Base-by-base conservation (phyloP, 2,888 invertebrate species). In the Lampropteryx suffumata region DNA sequence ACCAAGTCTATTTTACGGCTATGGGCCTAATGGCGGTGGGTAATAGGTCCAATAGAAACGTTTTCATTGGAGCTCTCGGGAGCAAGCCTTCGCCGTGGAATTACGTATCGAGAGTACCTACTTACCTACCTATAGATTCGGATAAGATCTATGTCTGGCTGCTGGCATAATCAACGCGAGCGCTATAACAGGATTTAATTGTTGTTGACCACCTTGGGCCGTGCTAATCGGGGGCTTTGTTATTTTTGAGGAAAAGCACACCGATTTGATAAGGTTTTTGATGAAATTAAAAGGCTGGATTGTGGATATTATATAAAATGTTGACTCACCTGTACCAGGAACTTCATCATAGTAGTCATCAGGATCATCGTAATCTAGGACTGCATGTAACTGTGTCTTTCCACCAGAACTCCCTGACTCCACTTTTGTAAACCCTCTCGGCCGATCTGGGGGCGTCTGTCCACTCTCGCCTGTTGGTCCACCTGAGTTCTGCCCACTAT, bases 321-420 rank as follows among this genome's bases (percentile, higher is more conserved):
- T 17, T 17, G n/a, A 36, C 61, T 76, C 69, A 89, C 89, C 84
- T 65, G 86, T 82, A 34, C 90, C 92, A 57, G 92, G 91, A 59
- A 91, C 90, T 55, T 93, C 93, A 62, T 94, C 94, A 50, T 93
- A 93, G 66, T 93, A 92, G 33, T 84, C 76, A 33, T 80, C 82
- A 52, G 92, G 92, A 63, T 94, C 74, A 9, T 75, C 94, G 67
- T 94, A 95, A 74, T 95, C 95, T 40, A 95, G 87, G 13, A 95
- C 93, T 2, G 95, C 94, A 75, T 95, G 95, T 50, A 95, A 81
- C 63, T 94, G 94, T 1, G 94, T 93, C 71, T 92, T 92, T 10
- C 88, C 84, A 66, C 85, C 93, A 51, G 82, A 86, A 1, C 91
- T 88, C 55, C 92, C 92, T 3, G 81, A 73, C 67, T 90, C 89